These are phyloP conservation scores for Diadophis punctatus DNA, from an alignment of 2,113 vertebrate species.

Conservation along the genomic window DNA sequence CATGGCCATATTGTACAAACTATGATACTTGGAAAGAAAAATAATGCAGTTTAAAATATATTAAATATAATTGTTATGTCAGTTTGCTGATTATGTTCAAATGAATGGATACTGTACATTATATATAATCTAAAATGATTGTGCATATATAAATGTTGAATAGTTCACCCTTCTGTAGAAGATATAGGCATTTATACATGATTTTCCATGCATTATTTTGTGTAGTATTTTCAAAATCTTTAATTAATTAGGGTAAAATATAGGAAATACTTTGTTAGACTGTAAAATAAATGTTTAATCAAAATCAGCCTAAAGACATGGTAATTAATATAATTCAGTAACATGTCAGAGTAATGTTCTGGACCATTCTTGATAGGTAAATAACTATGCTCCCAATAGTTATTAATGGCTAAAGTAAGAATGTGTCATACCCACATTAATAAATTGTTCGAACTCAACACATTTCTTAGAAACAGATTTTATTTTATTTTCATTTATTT, in stretches of 20 bases:
- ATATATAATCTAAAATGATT: neutral
- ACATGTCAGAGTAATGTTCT: neutral
- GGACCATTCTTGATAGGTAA: neutral
- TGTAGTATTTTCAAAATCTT: neutral
- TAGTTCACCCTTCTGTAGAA: neutral
- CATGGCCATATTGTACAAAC: neutral
- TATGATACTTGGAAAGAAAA: neutral
- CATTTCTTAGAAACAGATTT: too few relatives aligned
- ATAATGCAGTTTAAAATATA: neutral
- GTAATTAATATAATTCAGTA: neutral
- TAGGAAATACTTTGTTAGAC: neutral
- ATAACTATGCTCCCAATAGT: neutral
- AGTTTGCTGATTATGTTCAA: conserved; percentile 18
- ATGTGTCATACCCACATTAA: neutral
- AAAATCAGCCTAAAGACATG: neutral
- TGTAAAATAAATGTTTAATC: neutral
- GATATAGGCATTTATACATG: neutral
- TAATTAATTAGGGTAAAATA: neutral
- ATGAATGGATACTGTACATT: neutral
- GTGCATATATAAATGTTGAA: conserved; percentile 8
- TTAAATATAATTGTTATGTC: neutral
- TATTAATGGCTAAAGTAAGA: neutral
- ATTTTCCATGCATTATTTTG: neutral
- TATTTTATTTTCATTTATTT: too few relatives aligned
- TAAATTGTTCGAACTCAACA: neutral